Percentiles rank a stretch among this genome's conserved stretches.
These are phyloP conservation scores for Gavia stellata DNA, from an alignment of 2,113 vertebrate species.

Conservation along the genomic window DNA sequence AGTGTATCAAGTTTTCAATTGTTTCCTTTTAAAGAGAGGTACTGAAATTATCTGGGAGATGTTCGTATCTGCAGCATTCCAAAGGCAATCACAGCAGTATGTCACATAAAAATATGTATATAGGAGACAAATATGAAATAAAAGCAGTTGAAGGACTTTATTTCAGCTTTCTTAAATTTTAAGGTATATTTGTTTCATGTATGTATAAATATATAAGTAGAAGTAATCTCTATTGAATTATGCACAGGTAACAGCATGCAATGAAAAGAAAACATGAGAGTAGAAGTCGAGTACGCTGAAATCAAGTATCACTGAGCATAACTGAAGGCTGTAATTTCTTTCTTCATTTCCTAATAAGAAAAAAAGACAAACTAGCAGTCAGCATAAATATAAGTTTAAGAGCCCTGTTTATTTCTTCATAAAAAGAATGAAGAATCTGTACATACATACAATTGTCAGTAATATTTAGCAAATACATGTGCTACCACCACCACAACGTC, in stretches of 20 bases:
- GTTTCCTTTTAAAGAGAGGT: neutral
- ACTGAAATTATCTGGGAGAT: neutral
- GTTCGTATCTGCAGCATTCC: neutral
- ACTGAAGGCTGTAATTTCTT: constrained; percentile 74
- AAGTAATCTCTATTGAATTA: neutral
- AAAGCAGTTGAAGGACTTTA: constrained; percentile 16
- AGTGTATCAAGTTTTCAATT: neutral
- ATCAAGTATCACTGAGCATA: neutral
- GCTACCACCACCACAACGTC: neutral
- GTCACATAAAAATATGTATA: neutral
- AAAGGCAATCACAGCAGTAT: neutral
- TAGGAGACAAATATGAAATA: neutral
- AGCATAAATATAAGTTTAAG: neutral
- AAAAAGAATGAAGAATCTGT: neutral
- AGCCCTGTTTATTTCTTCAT: neutral
- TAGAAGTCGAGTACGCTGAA: neutral
- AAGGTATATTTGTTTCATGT: neutral
- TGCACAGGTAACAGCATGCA: neutral
- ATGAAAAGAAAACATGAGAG: neutral
- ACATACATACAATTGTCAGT: neutral
- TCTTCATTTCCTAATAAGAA: constrained; percentile 77
- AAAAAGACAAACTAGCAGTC: neutral
- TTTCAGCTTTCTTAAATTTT: constrained; percentile 4
- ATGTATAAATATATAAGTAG: constrained; percentile 19
- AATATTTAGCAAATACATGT: neutral